Base-by-base conservation (phyloP, 2,113 vertebrate genomes). In the Herpetotheres cachinnans region DNA sequence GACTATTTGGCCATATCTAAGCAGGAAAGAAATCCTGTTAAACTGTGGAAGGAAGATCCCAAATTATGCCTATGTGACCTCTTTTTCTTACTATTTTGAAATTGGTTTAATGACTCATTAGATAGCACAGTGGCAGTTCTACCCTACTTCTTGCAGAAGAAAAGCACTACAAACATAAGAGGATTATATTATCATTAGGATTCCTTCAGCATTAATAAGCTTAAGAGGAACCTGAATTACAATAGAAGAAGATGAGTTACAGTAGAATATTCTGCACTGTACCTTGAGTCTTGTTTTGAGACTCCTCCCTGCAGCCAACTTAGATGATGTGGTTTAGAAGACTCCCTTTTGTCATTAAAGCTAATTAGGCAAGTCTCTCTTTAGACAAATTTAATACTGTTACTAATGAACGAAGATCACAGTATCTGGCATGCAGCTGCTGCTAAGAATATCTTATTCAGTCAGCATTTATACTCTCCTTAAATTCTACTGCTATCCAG, bases 131-230 rank as follows among this genome's bases (percentile, higher is more conserved):
- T 70, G 40, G 44, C 49, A 79, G 58, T 69, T 52, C 58, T 89
- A 71, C 40, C 27, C 65, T 65, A 54, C 70, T 84, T 92, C 90
- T 74, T 85, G 34, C 30, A 89, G 47, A 89, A 92, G 80, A 72
- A 95, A 88, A 93, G 22, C 47, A 69, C 70, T 56, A 61, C 14
- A 66, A 71, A 82, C 3, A 5, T 83, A 94, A 95, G 74, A 86
- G 50, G 93, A 95, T 96, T 95, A 89, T 89, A 77, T 52, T 86
- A 86, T 86, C 71, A 73, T 80, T 58, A 92, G 29, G 50, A 56
- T 79, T 85, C 25, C 63, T 90, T 80, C 26, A 62, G 54, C 44
- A n/a, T 86, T 88, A 95, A 78, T 89, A 92, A 93, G 55, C 50
- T 96, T 93, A 93, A 76, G 36, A 71, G 27, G 72, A 77, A 86